Conservation (phyloP, 2,797 vertebrate species). For the Rousettus madagascariensis region DNA sequence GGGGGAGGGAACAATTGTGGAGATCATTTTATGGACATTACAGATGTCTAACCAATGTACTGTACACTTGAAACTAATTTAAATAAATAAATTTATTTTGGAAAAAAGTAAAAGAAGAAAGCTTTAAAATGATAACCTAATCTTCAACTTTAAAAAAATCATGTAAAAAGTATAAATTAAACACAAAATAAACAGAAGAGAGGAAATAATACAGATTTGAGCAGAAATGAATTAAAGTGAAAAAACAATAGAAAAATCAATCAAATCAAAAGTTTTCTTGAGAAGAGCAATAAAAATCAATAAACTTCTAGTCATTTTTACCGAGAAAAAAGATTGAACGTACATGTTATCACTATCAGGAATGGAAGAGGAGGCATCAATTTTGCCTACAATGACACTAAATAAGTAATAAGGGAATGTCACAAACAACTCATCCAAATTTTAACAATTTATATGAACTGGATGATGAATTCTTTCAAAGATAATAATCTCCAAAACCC, state of each 20-base stretch:
- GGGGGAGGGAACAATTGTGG: no score
- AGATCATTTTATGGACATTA: no score
- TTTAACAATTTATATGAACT: background rate
- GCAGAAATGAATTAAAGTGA: background rate
- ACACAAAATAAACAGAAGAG: background rate
- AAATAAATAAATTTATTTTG: no score
- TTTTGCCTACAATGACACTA: background rate
- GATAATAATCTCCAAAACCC: background rate
- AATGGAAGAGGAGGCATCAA: background rate
- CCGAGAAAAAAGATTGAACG: background rate
- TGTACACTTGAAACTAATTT: no score
- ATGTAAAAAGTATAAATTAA: background rate
- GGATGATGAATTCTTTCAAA: background rate
- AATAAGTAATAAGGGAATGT: background rate
- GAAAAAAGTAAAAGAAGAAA: background rate
- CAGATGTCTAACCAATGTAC: no score
- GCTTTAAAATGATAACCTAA: background rate
- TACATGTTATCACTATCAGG: background rate
- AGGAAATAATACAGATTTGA: background rate
- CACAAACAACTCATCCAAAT: background rate
- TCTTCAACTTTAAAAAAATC: background rate
- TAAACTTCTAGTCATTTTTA: background rate
- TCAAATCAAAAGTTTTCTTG: background rate
- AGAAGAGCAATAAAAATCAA: background rate
- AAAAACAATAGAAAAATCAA: background rate